phyloP scores from a whole-genome alignment of 2,888 invertebrate genomes.

The Cataglyphis cursor region DNA sequence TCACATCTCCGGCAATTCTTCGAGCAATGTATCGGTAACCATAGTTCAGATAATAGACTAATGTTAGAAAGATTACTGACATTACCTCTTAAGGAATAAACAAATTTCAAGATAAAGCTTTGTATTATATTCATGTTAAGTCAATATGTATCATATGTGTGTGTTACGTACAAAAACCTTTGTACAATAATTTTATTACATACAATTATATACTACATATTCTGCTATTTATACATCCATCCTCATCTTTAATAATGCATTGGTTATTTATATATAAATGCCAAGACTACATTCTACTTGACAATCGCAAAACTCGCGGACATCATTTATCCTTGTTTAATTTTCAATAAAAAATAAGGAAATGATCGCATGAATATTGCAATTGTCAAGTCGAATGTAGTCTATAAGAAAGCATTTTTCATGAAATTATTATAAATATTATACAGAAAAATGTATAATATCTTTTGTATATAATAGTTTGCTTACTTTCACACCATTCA shows the following conservation, averaged over 20 bases:
- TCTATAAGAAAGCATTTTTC: background rate
- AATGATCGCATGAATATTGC: background rate
- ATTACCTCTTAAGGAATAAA: conserved; percentile 20
- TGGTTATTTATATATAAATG: conserved; percentile 15
- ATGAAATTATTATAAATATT: conserved; percentile 9
- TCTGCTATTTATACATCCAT: background rate
- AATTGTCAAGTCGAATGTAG: background rate
- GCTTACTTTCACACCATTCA: background rate
- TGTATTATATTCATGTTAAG: conserved; percentile 7
- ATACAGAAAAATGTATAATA: conserved; percentile 2
- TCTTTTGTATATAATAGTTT: background rate
- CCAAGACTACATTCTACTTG: background rate
- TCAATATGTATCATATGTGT: background rate
- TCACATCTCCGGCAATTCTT: conserved; percentile 34
- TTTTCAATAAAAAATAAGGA: background rate
- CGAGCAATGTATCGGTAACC: conserved; percentile 6
- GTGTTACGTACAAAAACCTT: conserved; percentile 33
- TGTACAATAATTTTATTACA: conserved; percentile 33
- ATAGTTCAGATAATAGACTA: background rate
- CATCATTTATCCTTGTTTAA: background rate
- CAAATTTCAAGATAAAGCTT: background rate
- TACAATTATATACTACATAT: conserved; percentile 19
- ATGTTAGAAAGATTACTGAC: conserved; percentile 22
- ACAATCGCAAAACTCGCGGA: background rate
- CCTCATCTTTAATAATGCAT: conserved; percentile 2